These are phyloP conservation scores for Hermatobates lingyangjiaoensis DNA, from an alignment of 1,140 invertebrate genomes.

Conservation along the genomic window DNA sequence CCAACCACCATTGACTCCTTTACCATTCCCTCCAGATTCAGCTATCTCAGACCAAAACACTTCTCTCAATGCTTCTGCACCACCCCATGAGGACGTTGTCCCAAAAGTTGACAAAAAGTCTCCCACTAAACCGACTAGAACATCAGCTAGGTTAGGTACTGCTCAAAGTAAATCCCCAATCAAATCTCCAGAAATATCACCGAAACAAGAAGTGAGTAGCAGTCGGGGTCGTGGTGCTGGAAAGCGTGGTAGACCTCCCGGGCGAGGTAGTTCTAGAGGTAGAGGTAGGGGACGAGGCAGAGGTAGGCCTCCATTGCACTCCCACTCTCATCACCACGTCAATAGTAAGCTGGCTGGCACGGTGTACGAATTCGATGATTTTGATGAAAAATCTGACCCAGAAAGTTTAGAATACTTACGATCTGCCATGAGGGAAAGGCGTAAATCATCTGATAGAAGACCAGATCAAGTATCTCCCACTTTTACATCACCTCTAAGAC, in stretches of 20 bases:
- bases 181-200: constrained; percentile 55
- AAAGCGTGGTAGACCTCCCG: constrained; percentile 27
- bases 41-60: constrained; percentile 17
- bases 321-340: constrained; percentile 39
- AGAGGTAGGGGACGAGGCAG: constrained; percentile 38
- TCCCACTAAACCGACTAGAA: constrained; percentile 42
- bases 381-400: constrained; percentile 46
- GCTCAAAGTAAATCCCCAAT: constrained; percentile 37
- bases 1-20: constrained; percentile 16
- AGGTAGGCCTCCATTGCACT: constrained; percentile 16
- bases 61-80: not conserved
- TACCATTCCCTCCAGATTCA: constrained; percentile 18
- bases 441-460: constrained; percentile 48
- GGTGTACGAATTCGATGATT: constrained; percentile 69
- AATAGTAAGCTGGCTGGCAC: constrained; percentile 67
- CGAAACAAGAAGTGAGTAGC: constrained; percentile 30
- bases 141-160: constrained; percentile 36
- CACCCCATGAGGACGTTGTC: constrained; percentile 8
- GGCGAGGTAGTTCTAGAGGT: constrained; percentile 32
- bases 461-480: constrained; percentile 35
- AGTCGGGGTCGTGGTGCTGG: constrained; percentile 29
- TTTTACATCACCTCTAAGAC: constrained; percentile 27
- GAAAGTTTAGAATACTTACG: constrained; percentile 57
- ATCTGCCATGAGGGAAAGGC: constrained; percentile 49
- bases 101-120: constrained; percentile 32